Conservation (phyloP, 2,888 invertebrate genomes). For the Erpobdella octoculata region DNA sequence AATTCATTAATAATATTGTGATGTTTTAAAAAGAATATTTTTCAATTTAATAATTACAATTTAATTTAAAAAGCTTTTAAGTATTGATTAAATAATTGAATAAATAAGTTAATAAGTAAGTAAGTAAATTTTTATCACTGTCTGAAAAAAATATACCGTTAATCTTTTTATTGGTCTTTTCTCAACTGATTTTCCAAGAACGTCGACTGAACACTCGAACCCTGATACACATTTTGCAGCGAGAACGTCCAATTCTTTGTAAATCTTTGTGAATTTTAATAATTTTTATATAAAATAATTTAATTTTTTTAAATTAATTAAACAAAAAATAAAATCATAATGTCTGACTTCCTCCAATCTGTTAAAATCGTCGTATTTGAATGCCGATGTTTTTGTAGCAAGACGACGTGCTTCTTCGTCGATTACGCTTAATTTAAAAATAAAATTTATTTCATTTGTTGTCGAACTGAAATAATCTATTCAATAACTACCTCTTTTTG, state of each 20-base stretch:
- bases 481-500: not conserved
- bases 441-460: not conserved
- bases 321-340: not conserved
- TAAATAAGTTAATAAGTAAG: not conserved
- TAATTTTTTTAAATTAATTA: not conserved
- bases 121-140: not conserved
- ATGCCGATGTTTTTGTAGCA: not conserved
- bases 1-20: not conserved
- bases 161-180: conserved; percentile 17
- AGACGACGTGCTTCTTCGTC: not conserved
- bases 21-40: not conserved
- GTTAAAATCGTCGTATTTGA: conserved; percentile 4
- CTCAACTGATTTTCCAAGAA: conserved; percentile 16
- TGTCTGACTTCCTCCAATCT: not conserved
- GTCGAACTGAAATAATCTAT: not conserved
- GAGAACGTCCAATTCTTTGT: conserved; percentile 14
- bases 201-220: not conserved
- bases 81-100: not conserved
- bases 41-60: not conserved
- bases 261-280: not conserved
- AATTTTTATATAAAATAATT: not conserved
- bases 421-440: not conserved
- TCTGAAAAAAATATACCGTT: not conserved
- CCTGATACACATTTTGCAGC: conserved; percentile 23
- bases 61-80: not conserved